These are phyloP conservation scores for Melanostoma mellinum DNA, from an alignment of 2,888 invertebrate genomes.

Conservation along the genomic window DNA sequence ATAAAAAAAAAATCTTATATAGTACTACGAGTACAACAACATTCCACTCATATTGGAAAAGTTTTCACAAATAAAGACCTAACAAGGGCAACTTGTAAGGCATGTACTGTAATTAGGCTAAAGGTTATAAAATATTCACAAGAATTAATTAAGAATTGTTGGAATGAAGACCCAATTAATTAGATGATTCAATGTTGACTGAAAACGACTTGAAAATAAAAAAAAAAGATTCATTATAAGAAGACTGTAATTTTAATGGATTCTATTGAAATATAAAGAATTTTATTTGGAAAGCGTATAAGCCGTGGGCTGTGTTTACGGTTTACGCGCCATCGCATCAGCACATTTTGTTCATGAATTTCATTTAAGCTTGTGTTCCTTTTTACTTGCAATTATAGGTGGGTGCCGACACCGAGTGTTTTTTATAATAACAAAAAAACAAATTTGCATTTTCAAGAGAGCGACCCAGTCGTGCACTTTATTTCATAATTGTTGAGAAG, in stretches of 20 bases:
- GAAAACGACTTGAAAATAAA: conserved; percentile 1
- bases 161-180: conserved; percentile 29
- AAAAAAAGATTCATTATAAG: conserved; percentile 4
- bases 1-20: not conserved
- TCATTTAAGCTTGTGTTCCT: too few relatives aligned
- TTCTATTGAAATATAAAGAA: not conserved
- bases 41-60: conserved; percentile 6
- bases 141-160: conserved; percentile 41
- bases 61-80: conserved; percentile 9
- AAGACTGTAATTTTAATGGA: conserved; percentile 4
- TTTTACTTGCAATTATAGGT: too few relatives aligned
- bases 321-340: too few relatives aligned
- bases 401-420: too few relatives aligned
- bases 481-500: too few relatives aligned
- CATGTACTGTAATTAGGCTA: conserved; percentile 25
- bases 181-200: conserved; percentile 8
- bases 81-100: not conserved
- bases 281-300: too few relatives aligned
- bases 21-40: not conserved
- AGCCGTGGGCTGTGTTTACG: not conserved
- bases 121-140: conserved; percentile 33
- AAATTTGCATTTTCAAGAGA: too few relatives aligned
- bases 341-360: too few relatives aligned
- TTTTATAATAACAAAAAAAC: too few relatives aligned
- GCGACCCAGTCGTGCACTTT: too few relatives aligned